Evolutionary conservation across 2,113 vertebrate species (phyloP).

Genomic region (Thomomys bottae): DNA sequence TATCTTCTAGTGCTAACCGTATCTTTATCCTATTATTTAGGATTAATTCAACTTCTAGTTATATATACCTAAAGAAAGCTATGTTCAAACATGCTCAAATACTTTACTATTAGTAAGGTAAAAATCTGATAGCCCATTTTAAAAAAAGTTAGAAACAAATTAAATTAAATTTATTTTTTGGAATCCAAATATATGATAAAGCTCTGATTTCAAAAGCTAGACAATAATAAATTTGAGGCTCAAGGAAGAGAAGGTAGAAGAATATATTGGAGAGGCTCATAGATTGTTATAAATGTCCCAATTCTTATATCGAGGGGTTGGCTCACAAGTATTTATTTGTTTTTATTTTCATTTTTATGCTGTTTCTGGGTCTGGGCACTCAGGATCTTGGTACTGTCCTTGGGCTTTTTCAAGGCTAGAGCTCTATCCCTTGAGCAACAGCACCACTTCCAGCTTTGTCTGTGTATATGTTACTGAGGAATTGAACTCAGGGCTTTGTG

Average conservation of each 20-base stretch:
- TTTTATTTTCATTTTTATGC: too few relatives aligned
- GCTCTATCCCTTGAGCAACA: too few relatives aligned
- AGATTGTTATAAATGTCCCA: background rate
- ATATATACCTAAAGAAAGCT: background rate
- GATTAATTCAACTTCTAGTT: background rate
- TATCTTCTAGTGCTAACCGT: background rate
- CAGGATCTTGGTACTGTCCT: too few relatives aligned
- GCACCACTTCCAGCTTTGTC: too few relatives aligned
- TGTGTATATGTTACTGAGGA: too few relatives aligned
- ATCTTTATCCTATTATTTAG: background rate
- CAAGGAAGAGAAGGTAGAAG: background rate
- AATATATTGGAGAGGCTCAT: background rate
- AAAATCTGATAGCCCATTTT: background rate
- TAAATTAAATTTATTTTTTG: slow-evolving; percentile 3
- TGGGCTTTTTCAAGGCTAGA: too few relatives aligned
- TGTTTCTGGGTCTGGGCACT: too few relatives aligned
- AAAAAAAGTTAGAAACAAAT: slow-evolving; percentile 27
- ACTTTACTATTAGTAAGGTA: background rate
- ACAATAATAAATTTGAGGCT: slow-evolving; percentile 39
- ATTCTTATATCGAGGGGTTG: slow-evolving; percentile 6
- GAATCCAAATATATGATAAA: background rate
- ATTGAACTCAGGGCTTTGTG: too few relatives aligned
- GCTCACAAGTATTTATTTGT: slow-evolving; percentile 40
- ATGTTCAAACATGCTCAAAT: background rate
- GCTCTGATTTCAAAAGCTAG: slow-evolving; percentile 21